Percentiles rank a stretch among this genome's conserved stretches.
These are phyloP conservation scores for Drosophila nigritarsus DNA, from an alignment of 2,888 invertebrate species.

Conservation along the genomic window DNA sequence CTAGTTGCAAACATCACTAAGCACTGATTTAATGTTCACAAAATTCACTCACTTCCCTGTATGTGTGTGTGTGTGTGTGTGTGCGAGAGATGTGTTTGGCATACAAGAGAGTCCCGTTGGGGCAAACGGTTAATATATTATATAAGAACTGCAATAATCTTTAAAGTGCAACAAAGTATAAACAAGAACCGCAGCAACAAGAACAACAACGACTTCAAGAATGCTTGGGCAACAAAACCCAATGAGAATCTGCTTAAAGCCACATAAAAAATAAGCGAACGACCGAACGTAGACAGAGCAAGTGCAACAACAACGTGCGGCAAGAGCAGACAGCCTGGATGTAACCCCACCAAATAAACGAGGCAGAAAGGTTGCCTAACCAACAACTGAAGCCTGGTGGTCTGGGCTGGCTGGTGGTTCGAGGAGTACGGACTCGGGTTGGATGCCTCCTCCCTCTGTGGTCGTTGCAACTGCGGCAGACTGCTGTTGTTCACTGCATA, in stretches of 20 bases:
- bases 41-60: neutral
- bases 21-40: neutral
- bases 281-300: constrained; percentile 32
- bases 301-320: constrained; percentile 19
- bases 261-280: constrained; percentile 64
- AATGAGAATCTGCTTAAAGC: constrained; percentile 62
- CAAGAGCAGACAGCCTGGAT: constrained; percentile 33
- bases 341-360: constrained; percentile 64
- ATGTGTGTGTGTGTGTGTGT: neutral
- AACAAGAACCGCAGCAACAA: constrained; percentile 52
- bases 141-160: constrained; percentile 66
- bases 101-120: constrained; percentile 24
- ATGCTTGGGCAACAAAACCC: constrained; percentile 28
- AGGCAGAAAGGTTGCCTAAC: constrained; percentile 42
- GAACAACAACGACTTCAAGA: constrained; percentile 19
- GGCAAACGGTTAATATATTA: constrained; percentile 3
- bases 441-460: neutral
- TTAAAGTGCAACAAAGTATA: constrained; percentile 79
- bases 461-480: neutral
- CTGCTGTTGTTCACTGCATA: constrained; percentile 15
- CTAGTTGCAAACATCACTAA: neutral
- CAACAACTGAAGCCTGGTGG: constrained; percentile 7
- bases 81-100: neutral
- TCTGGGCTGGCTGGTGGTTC: neutral
- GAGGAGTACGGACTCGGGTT: no score